These are phyloP conservation scores for Okapia johnstoni DNA, from an alignment of 2,113 vertebrate species.

Conservation along the genomic window DNA sequence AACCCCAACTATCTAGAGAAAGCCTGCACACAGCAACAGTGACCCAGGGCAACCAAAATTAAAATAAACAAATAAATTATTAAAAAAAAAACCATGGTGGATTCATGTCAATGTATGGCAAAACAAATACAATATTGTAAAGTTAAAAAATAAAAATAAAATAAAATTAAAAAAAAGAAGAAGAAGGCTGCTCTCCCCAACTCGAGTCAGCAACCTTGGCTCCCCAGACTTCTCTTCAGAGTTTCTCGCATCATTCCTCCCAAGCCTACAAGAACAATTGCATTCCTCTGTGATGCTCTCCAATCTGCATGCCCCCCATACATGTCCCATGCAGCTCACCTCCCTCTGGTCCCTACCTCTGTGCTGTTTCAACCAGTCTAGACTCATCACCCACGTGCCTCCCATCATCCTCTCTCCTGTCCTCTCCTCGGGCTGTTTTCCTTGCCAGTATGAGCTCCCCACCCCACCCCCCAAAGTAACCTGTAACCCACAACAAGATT, in stretches of 20 bases:
- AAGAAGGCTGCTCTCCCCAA: background rate
- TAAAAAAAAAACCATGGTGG: background rate
- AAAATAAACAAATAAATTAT: background rate
- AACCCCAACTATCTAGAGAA: background rate
- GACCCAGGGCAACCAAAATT: background rate
- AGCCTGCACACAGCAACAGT: background rate
- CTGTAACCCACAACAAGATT: background rate
- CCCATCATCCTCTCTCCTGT: background rate
- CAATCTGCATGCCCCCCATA: background rate
- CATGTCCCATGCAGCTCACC: background rate
- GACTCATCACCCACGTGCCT: accelerated
- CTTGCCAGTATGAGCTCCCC: background rate
- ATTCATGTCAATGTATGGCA: too few relatives aligned
- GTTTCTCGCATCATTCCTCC: background rate
- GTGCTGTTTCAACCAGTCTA: background rate
- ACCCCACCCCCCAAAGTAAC: background rate
- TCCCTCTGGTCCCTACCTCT: background rate
- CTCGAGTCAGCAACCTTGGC: background rate
- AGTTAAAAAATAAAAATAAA: too few relatives aligned
- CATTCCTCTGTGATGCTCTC: background rate
- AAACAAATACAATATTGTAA: too few relatives aligned
- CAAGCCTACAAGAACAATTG: background rate
- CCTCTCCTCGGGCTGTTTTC: background rate
- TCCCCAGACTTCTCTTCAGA: background rate
- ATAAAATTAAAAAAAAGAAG: background rate